Percentiles rank a stretch among this genome's conserved stretches.
These are phyloP conservation scores for Drosophila pseudotalamancana DNA, from an alignment of 2,888 invertebrate genomes.

Conservation along the genomic window DNA sequence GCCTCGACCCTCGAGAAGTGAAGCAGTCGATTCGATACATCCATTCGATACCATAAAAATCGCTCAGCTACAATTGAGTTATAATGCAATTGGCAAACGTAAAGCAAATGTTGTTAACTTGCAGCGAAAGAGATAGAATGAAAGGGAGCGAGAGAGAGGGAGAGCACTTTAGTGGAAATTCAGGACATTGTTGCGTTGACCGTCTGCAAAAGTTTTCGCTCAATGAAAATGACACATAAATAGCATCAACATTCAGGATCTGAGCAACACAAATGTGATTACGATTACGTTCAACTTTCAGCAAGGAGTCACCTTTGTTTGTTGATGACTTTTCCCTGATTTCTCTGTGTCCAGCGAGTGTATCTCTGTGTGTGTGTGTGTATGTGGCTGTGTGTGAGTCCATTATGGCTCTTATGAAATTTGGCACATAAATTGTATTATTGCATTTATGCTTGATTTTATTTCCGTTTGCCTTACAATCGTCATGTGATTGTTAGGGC, in stretches of 20 bases:
- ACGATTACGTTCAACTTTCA: constrained; percentile 56
- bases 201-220: constrained; percentile 52
- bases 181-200: constrained; percentile 68
- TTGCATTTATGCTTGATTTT: constrained; percentile 80
- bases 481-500: constrained; percentile 59
- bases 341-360: constrained; percentile 29
- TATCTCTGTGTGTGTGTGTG: constrained; percentile 26
- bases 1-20: constrained; percentile 29
- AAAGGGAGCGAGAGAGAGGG: background rate
- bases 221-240: constrained; percentile 73
- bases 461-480: constrained; percentile 74
- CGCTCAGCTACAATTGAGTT: constrained; percentile 77
- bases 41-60: constrained; percentile 60
- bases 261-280: constrained; percentile 69
- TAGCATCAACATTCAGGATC: constrained; percentile 62
- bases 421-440: constrained; percentile 79
- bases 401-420: constrained; percentile 72
- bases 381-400: constrained; percentile 48
- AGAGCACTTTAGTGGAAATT: constrained; percentile 15
- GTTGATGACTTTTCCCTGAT: constrained; percentile 60
- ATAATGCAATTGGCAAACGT: constrained; percentile 80
- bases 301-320: constrained; percentile 74
- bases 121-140: constrained; percentile 8
- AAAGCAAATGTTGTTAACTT: constrained; percentile 76
- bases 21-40: constrained; percentile 45